Percentiles rank a stretch among this genome's conserved stretches.
Evolutionary conservation across 35 echinoderm and acorn worm species (phyloP).

Genomic region (Eucidaris tribuloides): DNA sequence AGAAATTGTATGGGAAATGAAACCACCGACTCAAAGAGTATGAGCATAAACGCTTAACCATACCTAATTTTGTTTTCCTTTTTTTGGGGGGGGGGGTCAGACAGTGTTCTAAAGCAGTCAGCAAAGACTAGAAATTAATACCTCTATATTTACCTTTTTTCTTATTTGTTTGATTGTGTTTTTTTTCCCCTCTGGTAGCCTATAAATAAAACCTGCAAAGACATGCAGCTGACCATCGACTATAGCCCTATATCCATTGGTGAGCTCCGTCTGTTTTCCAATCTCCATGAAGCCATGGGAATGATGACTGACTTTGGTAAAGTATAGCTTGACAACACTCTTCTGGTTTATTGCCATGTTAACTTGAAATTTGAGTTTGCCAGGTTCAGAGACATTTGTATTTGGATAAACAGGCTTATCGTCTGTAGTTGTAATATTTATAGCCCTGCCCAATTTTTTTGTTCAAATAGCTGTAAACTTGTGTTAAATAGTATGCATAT

Average conservation of each 20-base stretch:
- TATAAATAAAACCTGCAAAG: slow-evolving; percentile 53
- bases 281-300: slow-evolving; percentile 55
- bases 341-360: neutral
- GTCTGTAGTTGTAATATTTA: neutral
- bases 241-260: slow-evolving; percentile 90
- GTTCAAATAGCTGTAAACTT: neutral
- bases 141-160: neutral
- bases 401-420: neutral
- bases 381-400: neutral
- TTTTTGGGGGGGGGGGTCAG: too few species aligned
- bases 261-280: slow-evolving; percentile 65
- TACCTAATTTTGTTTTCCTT: neutral
- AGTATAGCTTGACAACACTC: neutral
- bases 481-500: neutral
- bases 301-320: slow-evolving; percentile 77
- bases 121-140: neutral
- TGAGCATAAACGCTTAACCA: neutral
- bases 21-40: too few species aligned
- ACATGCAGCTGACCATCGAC: slow-evolving; percentile 52
- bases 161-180: neutral
- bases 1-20: too few species aligned
- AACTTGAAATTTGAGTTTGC: neutral
- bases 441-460: neutral
- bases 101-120: neutral
- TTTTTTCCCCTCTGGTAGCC: slow-evolving; percentile 56